A percentile compares a stretch with the other conserved stretches of the same genome.
These are phyloP conservation scores for Labia minor DNA, from an alignment of 2,888 invertebrate species.

Conservation along the genomic window DNA sequence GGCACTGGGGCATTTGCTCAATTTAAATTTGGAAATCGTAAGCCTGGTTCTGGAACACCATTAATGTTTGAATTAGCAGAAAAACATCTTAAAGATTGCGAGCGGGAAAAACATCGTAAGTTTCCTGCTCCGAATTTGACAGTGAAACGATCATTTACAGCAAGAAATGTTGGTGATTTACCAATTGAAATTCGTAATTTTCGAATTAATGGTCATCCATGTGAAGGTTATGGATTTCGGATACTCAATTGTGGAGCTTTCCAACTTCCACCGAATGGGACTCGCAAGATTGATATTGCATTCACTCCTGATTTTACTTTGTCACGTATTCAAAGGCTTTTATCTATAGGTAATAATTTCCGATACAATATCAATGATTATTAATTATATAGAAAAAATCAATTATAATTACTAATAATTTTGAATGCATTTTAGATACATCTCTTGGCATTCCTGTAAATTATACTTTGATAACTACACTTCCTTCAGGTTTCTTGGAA, in stretches of 20 bases:
- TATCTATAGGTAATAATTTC: constrained; percentile 35
- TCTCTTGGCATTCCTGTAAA: constrained; percentile 50
- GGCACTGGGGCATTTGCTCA: constrained; percentile 79
- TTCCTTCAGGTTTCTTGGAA: constrained; percentile 52
- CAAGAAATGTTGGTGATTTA: constrained; percentile 82
- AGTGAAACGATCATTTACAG: constrained; percentile 69
- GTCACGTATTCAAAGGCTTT: constrained; percentile 54
- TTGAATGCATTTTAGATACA: constrained; percentile 46
- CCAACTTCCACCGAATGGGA: constrained; percentile 57
- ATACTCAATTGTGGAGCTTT: constrained; percentile 65
- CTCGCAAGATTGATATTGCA: constrained; percentile 68
- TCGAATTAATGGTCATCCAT: constrained; percentile 52
- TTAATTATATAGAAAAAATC: too few relatives aligned
- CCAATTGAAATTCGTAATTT: constrained; percentile 63
- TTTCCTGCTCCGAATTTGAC: constrained; percentile 51
- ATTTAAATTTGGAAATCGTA: constrained; percentile 79
- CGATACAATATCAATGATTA: constrained; percentile 29
- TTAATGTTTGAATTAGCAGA: constrained; percentile 72
- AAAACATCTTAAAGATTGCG: constrained; percentile 49
- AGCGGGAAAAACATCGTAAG: constrained; percentile 36
- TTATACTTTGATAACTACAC: constrained; percentile 58
- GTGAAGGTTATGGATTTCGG: constrained; percentile 71
- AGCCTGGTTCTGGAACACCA: constrained; percentile 62
- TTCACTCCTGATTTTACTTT: constrained; percentile 82
- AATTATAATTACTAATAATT: too few relatives aligned